Conservation (phyloP, 2,797 vertebrate genomes). For the Merluccius polli region DNA sequence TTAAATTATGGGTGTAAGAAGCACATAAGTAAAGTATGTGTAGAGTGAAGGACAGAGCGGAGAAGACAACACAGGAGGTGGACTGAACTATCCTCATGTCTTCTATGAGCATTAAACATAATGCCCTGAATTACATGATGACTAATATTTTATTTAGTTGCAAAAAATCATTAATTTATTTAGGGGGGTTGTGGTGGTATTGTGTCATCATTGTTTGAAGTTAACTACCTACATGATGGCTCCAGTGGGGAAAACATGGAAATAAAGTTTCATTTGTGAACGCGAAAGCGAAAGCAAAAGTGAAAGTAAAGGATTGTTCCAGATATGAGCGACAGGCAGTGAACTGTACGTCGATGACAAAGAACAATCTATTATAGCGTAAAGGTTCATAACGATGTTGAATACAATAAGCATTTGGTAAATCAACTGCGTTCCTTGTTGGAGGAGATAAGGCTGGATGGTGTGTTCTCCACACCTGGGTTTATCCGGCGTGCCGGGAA, state of each 20-base stretch:
- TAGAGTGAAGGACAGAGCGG: neutral
- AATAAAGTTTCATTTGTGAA: neutral
- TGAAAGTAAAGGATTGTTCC: neutral
- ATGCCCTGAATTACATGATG: neutral
- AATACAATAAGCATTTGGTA: neutral
- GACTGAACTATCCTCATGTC: neutral
- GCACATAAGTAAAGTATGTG: neutral
- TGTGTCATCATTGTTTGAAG: neutral
- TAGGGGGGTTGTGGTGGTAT: neutral
- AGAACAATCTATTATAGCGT: neutral
- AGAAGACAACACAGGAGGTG: neutral
- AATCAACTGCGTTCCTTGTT: neutral
- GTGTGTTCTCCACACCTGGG: neutral
- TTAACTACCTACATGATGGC: neutral
- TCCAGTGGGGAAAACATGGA: neutral
- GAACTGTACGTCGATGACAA: neutral
- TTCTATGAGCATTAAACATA: neutral
- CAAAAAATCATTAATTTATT: neutral
- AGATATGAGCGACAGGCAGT: neutral
- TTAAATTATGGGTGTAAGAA: neutral
- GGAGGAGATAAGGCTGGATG: neutral
- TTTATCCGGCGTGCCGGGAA: neutral
- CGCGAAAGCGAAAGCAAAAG: too few relatives aligned
- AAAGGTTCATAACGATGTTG: neutral
- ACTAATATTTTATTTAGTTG: neutral